These are phyloP conservation scores for Mormyrops boulengeri DNA, from an alignment of 2,797 vertebrate genomes.

Conservation along the genomic window DNA sequence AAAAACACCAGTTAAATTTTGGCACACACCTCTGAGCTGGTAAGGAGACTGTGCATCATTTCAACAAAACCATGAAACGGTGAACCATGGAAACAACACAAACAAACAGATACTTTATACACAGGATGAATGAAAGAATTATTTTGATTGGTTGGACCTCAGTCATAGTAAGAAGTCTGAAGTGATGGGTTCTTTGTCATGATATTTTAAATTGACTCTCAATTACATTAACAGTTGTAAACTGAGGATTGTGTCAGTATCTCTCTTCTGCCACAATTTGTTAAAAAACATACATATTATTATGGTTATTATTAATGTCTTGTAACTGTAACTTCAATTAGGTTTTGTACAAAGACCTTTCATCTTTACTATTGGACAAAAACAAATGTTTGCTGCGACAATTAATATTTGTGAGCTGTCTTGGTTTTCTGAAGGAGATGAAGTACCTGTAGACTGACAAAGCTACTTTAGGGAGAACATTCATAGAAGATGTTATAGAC, in stretches of 20 bases:
- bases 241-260: not conserved
- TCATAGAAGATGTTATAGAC: constrained; percentile 21
- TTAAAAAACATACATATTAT: not conserved
- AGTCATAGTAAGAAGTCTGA: not conserved
- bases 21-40: not conserved
- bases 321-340: not conserved
- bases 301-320: not conserved
- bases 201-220: not conserved
- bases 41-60: not conserved
- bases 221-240: not conserved
- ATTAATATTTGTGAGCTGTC: not conserved
- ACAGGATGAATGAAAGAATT: not conserved
- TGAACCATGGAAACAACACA: not conserved
- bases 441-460: constrained; percentile 4
- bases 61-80: not conserved
- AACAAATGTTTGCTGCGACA: constrained; percentile 17
- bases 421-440: constrained; percentile 5
- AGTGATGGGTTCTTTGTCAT: not conserved
- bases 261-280: not conserved
- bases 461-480: constrained; percentile 11
- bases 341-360: constrained; percentile 3
- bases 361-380: constrained; percentile 19
- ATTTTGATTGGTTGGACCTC: not conserved
- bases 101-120: not conserved
- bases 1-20: not conserved